Conservation (phyloP, 2,797 vertebrate species). For the Notolabrus celidotus region DNA sequence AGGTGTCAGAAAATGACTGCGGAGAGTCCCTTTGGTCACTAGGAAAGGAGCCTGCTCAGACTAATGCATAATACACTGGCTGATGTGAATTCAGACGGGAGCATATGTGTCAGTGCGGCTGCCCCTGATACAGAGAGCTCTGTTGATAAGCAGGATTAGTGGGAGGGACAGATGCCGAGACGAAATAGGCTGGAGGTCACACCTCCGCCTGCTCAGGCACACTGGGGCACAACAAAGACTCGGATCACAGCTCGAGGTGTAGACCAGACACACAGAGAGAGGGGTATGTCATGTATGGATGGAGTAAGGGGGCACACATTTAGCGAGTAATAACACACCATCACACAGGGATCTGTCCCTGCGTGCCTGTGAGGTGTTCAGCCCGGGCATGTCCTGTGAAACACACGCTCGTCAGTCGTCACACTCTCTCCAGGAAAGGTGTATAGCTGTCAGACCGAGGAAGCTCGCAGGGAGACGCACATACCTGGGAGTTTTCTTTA, state of each 20-base stretch:
- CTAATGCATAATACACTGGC: conserved; percentile 31
- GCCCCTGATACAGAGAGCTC: conserved; percentile 73
- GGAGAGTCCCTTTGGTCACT: background rate
- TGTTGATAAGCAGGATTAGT: conserved; percentile 84
- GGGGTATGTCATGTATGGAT: conserved; percentile 14
- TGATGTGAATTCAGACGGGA: conserved; percentile 60
- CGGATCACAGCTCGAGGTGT: conserved; percentile 36
- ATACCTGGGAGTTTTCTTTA: background rate
- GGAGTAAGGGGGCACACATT: conserved; percentile 8
- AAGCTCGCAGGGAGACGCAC: conserved; percentile 4
- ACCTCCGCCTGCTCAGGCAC: conserved; percentile 75
- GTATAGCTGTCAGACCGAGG: conserved; percentile 27
- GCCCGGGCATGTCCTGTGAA: conserved; percentile 28
- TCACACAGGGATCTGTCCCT: conserved; percentile 29
- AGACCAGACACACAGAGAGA: conserved; percentile 14
- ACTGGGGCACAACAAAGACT: conserved; percentile 75
- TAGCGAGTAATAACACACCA: conserved; percentile 21
- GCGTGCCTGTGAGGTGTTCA: conserved; percentile 29
- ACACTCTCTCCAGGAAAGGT: conserved; percentile 48
- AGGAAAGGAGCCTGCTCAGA: too few species aligned
- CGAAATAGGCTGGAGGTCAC: conserved; percentile 83
- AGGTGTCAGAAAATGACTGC: conserved; percentile 29
- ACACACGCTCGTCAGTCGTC: conserved; percentile 10
- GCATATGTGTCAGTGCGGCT: conserved; percentile 76
- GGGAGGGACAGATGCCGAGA: conserved; percentile 83